Evolutionary conservation across 2,113 vertebrate species (phyloP).

Genomic region (Monarcha castaneiventris): DNA sequence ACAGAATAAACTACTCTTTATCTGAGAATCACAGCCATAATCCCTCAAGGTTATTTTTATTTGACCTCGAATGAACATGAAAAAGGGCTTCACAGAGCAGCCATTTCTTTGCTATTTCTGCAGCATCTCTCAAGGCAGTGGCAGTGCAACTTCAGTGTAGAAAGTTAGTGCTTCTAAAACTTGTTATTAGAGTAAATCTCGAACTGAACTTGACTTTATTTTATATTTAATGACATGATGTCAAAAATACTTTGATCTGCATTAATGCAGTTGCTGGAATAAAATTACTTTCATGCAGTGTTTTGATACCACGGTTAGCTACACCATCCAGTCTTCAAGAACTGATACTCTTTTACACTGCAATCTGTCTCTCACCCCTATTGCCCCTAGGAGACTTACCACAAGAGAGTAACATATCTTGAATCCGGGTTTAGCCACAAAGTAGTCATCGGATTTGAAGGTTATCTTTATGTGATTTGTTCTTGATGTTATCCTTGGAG

Average conservation of each 20-base stretch:
- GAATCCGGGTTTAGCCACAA: conserved; percentile 97
- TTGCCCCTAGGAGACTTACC: conserved; percentile 77
- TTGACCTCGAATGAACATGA: not conserved
- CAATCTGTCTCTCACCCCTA: not conserved
- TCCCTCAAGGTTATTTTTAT: not conserved
- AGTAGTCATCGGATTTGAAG: conserved; percentile 96
- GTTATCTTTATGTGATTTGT: conserved; percentile 90
- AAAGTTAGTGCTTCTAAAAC: not conserved
- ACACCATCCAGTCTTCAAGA: not conserved
- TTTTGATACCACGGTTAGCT: not conserved
- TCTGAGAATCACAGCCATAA: not conserved
- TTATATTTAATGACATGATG: conserved; percentile 8
- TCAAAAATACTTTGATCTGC: conserved; percentile 3
- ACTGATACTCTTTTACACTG: not conserved
- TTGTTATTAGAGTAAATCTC: not conserved
- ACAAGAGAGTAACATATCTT: conserved; percentile 89
- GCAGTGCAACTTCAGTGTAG: not conserved
- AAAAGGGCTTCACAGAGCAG: not conserved
- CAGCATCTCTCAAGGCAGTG: not conserved
- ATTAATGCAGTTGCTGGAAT: not conserved
- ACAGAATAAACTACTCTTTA: not conserved
- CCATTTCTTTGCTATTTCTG: conserved; percentile 2
- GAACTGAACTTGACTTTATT: not conserved
- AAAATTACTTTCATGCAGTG: not conserved
- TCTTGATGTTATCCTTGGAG: conserved; percentile 88